These are phyloP conservation scores for Mormyrops attenuatus DNA, from an alignment of 2,797 vertebrate species.

Conservation along the genomic window DNA sequence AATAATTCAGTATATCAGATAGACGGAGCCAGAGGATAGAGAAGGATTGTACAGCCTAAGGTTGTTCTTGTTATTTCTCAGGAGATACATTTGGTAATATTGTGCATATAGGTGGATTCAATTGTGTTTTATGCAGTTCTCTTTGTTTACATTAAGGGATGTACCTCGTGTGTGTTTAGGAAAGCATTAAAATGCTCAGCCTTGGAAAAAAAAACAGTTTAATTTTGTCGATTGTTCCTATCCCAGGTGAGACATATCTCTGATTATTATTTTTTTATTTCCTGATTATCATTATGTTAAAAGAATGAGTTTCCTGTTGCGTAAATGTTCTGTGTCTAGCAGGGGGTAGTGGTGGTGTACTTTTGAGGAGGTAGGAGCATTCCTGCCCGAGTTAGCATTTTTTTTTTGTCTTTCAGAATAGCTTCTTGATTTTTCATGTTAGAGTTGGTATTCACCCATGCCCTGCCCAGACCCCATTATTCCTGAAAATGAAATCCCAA, in stretches of 20 bases:
- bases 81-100: neutral
- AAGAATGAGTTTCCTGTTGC: neutral
- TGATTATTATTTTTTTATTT: neutral
- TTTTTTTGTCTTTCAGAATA: neutral
- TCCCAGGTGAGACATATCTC: neutral
- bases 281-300: neutral
- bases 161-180: neutral
- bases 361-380: neutral
- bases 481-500: neutral
- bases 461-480: neutral
- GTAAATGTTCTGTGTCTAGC: neutral
- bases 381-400: neutral
- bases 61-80: neutral
- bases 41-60: neutral
- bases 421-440: neutral
- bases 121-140: neutral
- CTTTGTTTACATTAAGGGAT: neutral
- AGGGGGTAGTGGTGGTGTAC: neutral
- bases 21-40: neutral
- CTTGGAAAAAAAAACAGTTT: neutral
- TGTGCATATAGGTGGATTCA: neutral
- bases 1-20: neutral
- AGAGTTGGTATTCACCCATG: neutral
- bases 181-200: neutral
- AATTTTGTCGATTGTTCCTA: neutral